Base-by-base conservation (phyloP, 2,113 vertebrate genomes). In the Rutilus rutilus region DNA sequence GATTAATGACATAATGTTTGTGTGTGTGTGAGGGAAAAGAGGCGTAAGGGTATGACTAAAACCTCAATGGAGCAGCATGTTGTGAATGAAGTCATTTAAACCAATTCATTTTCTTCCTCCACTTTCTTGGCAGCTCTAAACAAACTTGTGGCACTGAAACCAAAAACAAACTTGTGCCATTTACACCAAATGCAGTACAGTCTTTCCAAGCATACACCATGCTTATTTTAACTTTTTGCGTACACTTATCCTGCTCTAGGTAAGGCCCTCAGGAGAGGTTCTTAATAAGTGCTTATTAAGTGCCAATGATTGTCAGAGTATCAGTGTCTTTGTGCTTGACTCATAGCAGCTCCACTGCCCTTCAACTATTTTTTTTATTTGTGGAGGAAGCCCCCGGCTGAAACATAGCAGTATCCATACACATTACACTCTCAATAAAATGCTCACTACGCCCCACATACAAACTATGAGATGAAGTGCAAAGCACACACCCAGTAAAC, bases 1-100 rank as follows among this genome's bases (percentile, higher is more conserved):
- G 93, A 89, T 86, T 71, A 42, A 89, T 93, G 92, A 94, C 83
- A 88, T 92, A 91, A 93, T 90, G 87, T 85, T 88, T 91, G 73
- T 67, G 82, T 76, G 30, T 80, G 78, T 71, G 42, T 42, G 42
- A 57, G 69, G 78, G 69, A 82, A 78, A 80, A 82, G 59, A 59
- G 50, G 78, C 30, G 57, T 67, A 79, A 88, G 71, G 62, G 74
- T 65, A 88, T 73, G 76, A 88, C 78, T 64, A 65, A 84, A 85
- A 67, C 62, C 82, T 87, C 85, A 86, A 88, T 87, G 81, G 88
- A 88, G 59, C 47, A 71, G 21, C 60, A 45, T 80, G 71, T 85
- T 86, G 60, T 87, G 87, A 88, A 87, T 90, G 85, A 87, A 88
- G 85, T 86, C 74, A 85, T 85, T 87, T 85, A 83, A 65, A 60